phyloP scores from a whole-genome alignment of 1,140 invertebrate species.

The Rhagoletis zephyria region DNA sequence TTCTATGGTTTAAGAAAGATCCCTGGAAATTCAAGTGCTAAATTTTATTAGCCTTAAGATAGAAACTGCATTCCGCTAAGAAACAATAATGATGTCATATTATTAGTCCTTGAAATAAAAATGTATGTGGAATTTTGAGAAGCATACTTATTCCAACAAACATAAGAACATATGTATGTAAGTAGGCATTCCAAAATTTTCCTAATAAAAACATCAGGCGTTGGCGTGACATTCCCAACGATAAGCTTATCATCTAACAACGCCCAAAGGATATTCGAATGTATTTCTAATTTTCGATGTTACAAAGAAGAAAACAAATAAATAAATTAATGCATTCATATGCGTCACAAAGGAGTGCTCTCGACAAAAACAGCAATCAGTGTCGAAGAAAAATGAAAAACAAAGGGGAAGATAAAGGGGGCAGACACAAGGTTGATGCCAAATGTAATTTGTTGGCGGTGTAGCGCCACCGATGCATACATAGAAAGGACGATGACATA shows the following conservation, averaged over 20 bases:
- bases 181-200: background rate
- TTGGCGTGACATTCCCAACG: slow-evolving; percentile 35
- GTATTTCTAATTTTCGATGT: slow-evolving; percentile 22
- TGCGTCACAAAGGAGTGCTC: too few species aligned
- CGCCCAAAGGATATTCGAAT: slow-evolving; percentile 29
- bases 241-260: slow-evolving; percentile 46
- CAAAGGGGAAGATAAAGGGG: background rate
- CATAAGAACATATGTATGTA: background rate
- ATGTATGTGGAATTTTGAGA: background rate
- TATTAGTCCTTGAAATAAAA: too few species aligned
- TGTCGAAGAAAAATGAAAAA: background rate
- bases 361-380: background rate
- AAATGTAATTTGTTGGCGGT: background rate
- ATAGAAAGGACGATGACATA: slow-evolving; percentile 39
- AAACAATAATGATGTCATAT: too few species aligned
- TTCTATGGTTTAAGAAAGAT: too few species aligned
- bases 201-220: slow-evolving; percentile 28
- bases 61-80: too few species aligned
- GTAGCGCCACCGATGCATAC: background rate
- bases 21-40: too few species aligned
- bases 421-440: background rate
- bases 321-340: background rate
- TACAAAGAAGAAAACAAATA: background rate
- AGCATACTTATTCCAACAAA: too few species aligned
- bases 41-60: too few species aligned